These are phyloP conservation scores for Thermophis baileyi DNA, from an alignment of 2,113 vertebrate genomes.

Conservation along the genomic window DNA sequence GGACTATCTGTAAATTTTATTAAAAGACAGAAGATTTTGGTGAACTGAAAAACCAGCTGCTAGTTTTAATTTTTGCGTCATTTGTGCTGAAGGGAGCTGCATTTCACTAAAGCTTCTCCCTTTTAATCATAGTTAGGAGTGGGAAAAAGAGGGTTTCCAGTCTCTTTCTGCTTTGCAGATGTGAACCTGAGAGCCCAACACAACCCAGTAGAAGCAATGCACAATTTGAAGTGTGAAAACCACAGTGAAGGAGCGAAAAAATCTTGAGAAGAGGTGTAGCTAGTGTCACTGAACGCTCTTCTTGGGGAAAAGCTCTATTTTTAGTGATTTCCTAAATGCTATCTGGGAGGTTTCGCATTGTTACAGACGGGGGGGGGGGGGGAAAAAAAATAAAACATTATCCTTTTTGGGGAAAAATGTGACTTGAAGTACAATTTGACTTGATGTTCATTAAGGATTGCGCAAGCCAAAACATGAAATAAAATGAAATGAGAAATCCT, in stretches of 20 bases:
- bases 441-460: not conserved
- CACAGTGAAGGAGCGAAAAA: not conserved
- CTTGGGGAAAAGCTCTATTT: not conserved
- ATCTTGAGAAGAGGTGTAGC: not conserved
- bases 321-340: not conserved
- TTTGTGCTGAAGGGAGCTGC: not conserved
- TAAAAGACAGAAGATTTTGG: not conserved
- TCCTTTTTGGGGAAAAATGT: not conserved
- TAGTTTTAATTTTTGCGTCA: not conserved
- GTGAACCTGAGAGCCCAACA: not conserved
- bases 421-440: not conserved
- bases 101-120: not conserved
- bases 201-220: not conserved
- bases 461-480: not conserved
- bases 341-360: not conserved
- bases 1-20: not conserved
- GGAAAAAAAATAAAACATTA: not conserved
- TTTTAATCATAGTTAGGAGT: not conserved
- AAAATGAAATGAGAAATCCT: not conserved
- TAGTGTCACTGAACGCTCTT: not conserved
- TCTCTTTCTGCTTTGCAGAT: not conserved
- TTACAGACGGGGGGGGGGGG: not conserved
- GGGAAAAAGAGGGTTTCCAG: accelerated
- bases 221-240: not conserved
- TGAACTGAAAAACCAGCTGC: not conserved